Evolutionary conservation across 2,888 invertebrate genomes (phyloP), one percentile per base, ranked within the genome.

Genomic region (Lasius platythorax): DNA sequence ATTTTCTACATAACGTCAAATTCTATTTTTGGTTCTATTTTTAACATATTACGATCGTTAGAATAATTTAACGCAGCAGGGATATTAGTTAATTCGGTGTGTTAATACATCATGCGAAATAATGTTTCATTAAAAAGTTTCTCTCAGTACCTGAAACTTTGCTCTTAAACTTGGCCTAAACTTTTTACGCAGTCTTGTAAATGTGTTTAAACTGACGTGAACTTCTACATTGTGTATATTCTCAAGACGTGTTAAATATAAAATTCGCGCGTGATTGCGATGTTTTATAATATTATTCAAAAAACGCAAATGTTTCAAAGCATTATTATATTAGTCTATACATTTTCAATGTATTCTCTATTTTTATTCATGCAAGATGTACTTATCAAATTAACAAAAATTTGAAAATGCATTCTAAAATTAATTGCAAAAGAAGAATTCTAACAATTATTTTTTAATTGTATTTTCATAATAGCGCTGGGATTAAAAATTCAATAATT

Each of bases 111-210:
- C 70, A 81, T 46, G 72, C 79, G 79, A 81, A 72, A 61, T 72
- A 78, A 78, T 72, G 79, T 81, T 72, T 61, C 72, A 78, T 81
- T 81, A 81, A 81, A 81, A 72, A 81, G 46, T 81, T 81, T 79
- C 58, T 18, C 33, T 23, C 23, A 15, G 68, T n/a, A 43, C 12
- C 33, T 28, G 6, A 43, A 78, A 68, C 78, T 78, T 78, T 68
- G 68, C 56, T 68, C 58, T 79, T 70, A 70, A 79, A 70, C 58
- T 79, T 79, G 5, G 23, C 11, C 18, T 23, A 30, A 79, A 70
- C 79, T 79, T 79, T 72, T 72, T 72, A 28, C 46, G 70, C 37
- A 58, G 72, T 72, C 61, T 23, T 46, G 23, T 70, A 37, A 23
- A 61, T 61, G 72, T 46, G 61, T 79, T 79, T 79, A 79, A 70